A percentile compares a stretch with the other conserved stretches of the same genome.
Conservation (phyloP, 92 coral and sea anemone genomes). For the Parazoanthus atlanticus region DNA sequence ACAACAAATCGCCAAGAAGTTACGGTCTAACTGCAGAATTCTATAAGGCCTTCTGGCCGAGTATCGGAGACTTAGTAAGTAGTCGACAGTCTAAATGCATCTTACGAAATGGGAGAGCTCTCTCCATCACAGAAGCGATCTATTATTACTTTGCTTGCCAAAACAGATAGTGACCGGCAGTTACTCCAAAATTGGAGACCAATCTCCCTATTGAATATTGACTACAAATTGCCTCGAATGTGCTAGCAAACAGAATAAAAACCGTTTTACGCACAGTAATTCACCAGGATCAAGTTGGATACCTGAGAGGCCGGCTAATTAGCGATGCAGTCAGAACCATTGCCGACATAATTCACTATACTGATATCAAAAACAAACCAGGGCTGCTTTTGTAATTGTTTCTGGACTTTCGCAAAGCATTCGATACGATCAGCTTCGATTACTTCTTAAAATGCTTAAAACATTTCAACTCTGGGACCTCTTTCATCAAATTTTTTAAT, state of each 20-base stretch:
- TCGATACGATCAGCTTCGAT: neutral
- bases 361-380: neutral
- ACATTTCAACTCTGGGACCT: neutral
- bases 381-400: neutral
- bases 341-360: neutral
- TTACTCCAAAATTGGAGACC: neutral
- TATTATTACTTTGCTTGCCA: neutral
- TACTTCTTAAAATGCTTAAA: neutral
- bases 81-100: neutral
- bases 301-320: neutral
- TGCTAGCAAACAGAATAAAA: neutral
- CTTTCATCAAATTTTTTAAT: conserved; percentile 4
- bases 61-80: neutral
- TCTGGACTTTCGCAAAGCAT: neutral
- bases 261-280: neutral
- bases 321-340: neutral
- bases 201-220: neutral
- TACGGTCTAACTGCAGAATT: neutral
- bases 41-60: neutral
- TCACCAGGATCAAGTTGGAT: neutral
- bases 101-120: neutral
- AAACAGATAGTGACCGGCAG: conserved; percentile 3
- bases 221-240: neutral
- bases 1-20: conserved; percentile 6
- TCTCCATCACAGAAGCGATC: conserved; percentile 3